Evolutionary conservation across 2,113 vertebrate species (phyloP).

Genomic region (Bubo scandiacus): DNA sequence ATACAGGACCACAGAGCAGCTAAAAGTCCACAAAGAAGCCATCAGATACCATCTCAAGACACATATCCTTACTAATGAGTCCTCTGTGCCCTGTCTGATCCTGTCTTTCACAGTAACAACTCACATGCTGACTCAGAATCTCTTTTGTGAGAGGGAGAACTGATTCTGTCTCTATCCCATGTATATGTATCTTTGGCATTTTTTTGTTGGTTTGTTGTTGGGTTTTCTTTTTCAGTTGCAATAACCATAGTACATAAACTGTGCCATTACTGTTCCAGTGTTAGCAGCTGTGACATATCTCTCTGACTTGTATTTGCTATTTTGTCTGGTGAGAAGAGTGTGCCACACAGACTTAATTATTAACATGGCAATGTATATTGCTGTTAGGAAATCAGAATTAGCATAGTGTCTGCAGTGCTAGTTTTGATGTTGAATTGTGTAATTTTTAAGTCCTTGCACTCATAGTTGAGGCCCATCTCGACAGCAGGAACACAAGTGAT

Average conservation of each 20-base stretch:
- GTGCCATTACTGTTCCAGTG: neutral
- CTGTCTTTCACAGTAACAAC: neutral
- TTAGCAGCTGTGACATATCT: constrained; percentile 17
- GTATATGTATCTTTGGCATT: neutral
- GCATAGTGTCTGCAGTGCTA: neutral
- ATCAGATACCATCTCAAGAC: neutral
- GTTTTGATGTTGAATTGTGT: neutral
- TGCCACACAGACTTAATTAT: neutral
- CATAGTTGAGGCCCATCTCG: neutral
- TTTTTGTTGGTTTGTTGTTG: neutral
- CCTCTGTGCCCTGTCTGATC: neutral
- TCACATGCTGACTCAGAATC: neutral
- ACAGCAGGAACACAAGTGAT: neutral
- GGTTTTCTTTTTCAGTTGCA: neutral
- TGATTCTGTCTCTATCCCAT: neutral
- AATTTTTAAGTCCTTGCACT: neutral
- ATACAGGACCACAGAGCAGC: neutral
- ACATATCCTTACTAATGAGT: neutral
- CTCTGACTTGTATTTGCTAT: neutral
- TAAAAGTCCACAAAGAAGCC: neutral
- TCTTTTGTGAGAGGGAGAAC: neutral
- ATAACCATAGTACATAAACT: neutral
- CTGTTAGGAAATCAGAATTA: neutral
- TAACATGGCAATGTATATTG: neutral
- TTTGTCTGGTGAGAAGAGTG: neutral